These are phyloP conservation scores for Cepaea hortensis DNA, from an alignment of 2,888 invertebrate genomes.

Conservation along the genomic window DNA sequence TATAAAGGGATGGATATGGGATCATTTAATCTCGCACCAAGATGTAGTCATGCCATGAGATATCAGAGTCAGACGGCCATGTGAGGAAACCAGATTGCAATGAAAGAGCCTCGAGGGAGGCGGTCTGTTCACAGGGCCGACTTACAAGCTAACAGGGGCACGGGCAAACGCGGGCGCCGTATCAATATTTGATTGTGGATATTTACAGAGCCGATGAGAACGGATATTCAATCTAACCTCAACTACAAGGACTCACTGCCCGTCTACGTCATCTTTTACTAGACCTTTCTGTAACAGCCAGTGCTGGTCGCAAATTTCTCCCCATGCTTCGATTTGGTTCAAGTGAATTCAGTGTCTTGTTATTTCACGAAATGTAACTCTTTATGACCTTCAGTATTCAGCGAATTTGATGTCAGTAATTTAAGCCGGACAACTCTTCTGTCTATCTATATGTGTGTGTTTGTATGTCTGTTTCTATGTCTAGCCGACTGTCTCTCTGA, in stretches of 20 bases:
- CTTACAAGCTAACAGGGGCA: constrained; percentile 38
- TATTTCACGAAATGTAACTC: no score
- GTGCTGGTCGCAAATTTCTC: no score
- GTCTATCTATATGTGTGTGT: background rate
- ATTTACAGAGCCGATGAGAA: constrained; percentile 42
- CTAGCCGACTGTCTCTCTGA: background rate
- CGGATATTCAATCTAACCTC: constrained; percentile 38
- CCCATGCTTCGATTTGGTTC: no score
- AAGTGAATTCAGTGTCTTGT: no score
- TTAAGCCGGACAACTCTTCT: no score
- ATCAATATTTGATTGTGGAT: constrained; percentile 49
- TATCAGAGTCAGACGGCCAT: background rate
- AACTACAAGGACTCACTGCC: constrained; percentile 9
- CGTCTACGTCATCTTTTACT: constrained; percentile 1
- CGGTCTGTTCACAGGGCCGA: constrained; percentile 25
- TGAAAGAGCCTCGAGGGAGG: constrained; percentile 20
- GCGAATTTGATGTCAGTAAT: no score
- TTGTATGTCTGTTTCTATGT: constrained; percentile 3
- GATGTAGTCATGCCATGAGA: background rate
- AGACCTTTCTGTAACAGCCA: background rate
- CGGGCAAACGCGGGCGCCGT: constrained; percentile 9
- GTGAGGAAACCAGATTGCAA: constrained; percentile 24
- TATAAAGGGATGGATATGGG: no score
- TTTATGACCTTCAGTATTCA: no score
- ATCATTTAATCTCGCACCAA: background rate